A percentile compares a stretch with the other conserved stretches of the same genome.
Evolutionary conservation across 2,113 vertebrate species (phyloP).

Genomic region (Heloderma charlesbogerti): DNA sequence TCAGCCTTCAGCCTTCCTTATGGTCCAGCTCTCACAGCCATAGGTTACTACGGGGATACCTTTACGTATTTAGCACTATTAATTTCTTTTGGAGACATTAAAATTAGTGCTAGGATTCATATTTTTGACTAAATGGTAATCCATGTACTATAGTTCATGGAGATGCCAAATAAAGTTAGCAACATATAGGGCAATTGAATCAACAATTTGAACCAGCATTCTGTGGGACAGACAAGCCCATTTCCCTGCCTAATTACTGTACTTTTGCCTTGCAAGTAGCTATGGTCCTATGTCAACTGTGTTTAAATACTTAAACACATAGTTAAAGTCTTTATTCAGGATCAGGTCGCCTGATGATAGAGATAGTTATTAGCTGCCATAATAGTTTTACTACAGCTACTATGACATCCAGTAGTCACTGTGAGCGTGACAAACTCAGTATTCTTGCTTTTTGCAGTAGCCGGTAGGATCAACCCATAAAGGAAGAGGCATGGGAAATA

Average conservation of each 20-base stretch:
- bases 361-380: neutral
- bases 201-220: conserved; percentile 18
- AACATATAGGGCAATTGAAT: conserved; percentile 23
- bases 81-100: conserved; percentile 21
- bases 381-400: neutral
- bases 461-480: neutral
- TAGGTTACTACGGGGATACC: too few relatives aligned
- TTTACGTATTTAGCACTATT: conserved; percentile 16
- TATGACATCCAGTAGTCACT: neutral
- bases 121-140: conserved; percentile 22
- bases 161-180: conserved; percentile 27
- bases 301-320: conserved; percentile 3
- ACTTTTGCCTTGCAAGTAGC: neutral
- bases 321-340: neutral
- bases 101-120: conserved; percentile 39
- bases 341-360: neutral
- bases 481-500: neutral
- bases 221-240: neutral
- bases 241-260: neutral
- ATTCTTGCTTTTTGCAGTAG: neutral
- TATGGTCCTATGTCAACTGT: neutral
- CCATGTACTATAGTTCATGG: conserved; percentile 34
- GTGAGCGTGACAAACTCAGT: neutral
- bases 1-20: too few relatives aligned
- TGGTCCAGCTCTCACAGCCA: too few relatives aligned